A percentile compares a stretch with the other conserved stretches of the same genome.
phyloP scores from a whole-genome alignment of 2,888 invertebrate species.

The Didymodactylos carnosus region DNA sequence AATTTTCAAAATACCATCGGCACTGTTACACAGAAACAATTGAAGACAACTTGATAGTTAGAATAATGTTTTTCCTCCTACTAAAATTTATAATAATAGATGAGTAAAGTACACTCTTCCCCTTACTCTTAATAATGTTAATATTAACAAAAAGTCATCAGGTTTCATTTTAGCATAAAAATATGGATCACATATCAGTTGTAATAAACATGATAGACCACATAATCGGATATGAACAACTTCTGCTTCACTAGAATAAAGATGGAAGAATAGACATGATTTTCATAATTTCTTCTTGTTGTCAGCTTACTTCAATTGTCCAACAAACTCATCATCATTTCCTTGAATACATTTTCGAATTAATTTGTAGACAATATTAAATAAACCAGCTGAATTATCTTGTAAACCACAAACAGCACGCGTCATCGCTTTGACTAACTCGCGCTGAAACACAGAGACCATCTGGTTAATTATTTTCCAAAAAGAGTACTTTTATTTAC shows the following conservation, averaged over 20 bases:
- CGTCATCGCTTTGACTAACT: background rate
- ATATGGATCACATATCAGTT: background rate
- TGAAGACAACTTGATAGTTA: too few relatives aligned
- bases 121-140: background rate
- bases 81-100: too few relatives aligned
- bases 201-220: background rate
- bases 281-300: too few relatives aligned
- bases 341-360: background rate
- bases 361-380: background rate
- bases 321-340: background rate
- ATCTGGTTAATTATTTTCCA: too few relatives aligned
- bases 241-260: background rate
- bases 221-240: background rate
- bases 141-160: background rate
- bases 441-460: background rate
- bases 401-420: background rate
- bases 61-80: too few relatives aligned
- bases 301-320: background rate
- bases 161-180: background rate
- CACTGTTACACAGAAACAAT: background rate
- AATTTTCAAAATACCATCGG: background rate
- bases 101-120: too few relatives aligned
- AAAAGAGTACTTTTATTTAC: too few relatives aligned
- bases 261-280: background rate
- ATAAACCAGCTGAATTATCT: background rate